Evolutionary conservation across 2,888 invertebrate genomes (phyloP), one percentile per base, ranked within the genome.

Genomic region (Hemistola chrysoprasaria): DNA sequence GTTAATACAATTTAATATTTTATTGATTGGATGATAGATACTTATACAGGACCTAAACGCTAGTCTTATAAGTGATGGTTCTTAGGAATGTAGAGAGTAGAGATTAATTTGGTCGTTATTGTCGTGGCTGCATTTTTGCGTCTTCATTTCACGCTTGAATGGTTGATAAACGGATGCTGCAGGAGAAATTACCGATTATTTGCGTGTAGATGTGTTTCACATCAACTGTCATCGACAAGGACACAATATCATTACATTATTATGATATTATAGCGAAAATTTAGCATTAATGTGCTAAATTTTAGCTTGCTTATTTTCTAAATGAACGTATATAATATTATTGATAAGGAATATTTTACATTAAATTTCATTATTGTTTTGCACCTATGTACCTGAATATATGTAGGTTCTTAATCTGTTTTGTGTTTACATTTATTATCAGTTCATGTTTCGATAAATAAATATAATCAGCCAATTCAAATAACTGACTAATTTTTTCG

Each of bases 141-240:
- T 11, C 8, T 25, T 21, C 21, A 34, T 23, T 26, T 43, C 50
- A 56, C 53, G 57, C 53, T 50, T 47, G 55, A 49, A 32, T 38
- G 47, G 33, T 28, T 22, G n/a, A 24, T 8, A 33, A 47, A 58
- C 70, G 68, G 71, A 77, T 71, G 71, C 67, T 63, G 65, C 37
- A 46, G 56, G 73, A 74, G 78, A 79, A 77, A 80, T 71, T 64
- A 62, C 50, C 54, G 47, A 64, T 64, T 64, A 59, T 60, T 27
- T 8, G 22, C 8, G 7, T 20, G 49, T 53, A 50, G 53, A 50
- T 49, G 54, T 53, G 16, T 47, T n/a, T n/a, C n/a, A n/a, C n/a
- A n/a, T n/a, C n/a, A n/a, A n/a, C n/a, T n/a, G n/a, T n/a, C n/a
- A n/a, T n/a, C n/a, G n/a, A n/a, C n/a, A n/a, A n/a, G n/a, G n/a